Conservation (phyloP, 1,140 invertebrate species). For the Bactericera cockerelli region DNA sequence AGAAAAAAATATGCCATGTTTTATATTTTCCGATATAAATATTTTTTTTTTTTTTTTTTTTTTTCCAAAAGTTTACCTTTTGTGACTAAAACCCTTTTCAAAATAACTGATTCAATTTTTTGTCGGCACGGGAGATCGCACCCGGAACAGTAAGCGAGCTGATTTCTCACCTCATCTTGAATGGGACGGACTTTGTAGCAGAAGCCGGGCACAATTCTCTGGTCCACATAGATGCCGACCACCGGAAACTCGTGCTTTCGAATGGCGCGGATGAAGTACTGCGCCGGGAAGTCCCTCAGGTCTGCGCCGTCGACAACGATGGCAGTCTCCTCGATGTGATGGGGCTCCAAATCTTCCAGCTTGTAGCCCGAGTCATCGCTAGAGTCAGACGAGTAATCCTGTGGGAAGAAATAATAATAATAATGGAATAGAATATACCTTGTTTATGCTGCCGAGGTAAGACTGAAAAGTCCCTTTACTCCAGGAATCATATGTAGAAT, state of each 20-base stretch:
- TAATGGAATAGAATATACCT: too few species aligned
- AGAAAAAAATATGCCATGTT: too few species aligned
- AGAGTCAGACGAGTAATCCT: background rate
- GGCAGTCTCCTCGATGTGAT: background rate
- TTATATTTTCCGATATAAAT: too few species aligned
- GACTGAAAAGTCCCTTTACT: too few species aligned
- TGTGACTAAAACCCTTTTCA: too few species aligned
- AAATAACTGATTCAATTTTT: too few species aligned
- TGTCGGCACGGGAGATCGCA: too few species aligned
- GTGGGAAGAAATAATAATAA: background rate
- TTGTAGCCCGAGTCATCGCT: background rate
- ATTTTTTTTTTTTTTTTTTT: too few species aligned
- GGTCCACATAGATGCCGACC: slow-evolving; percentile 55
- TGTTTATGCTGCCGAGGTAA: too few species aligned
- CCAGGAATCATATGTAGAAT: too few species aligned
- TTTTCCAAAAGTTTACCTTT: too few species aligned
- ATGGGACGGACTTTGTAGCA: slow-evolving; percentile 52
- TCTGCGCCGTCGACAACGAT: slow-evolving; percentile 36
- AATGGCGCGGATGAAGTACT: slow-evolving; percentile 41
- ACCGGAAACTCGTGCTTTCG: slow-evolving; percentile 48
- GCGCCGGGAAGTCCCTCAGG: slow-evolving; percentile 43
- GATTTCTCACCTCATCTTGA: slow-evolving; percentile 29
- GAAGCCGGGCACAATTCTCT: slow-evolving; percentile 52
- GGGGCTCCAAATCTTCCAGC: slow-evolving; percentile 3
- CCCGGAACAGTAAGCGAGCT: too few species aligned